These are phyloP conservation scores for Centruroides vittatus DNA, from an alignment of 1,140 invertebrate genomes.

Conservation along the genomic window DNA sequence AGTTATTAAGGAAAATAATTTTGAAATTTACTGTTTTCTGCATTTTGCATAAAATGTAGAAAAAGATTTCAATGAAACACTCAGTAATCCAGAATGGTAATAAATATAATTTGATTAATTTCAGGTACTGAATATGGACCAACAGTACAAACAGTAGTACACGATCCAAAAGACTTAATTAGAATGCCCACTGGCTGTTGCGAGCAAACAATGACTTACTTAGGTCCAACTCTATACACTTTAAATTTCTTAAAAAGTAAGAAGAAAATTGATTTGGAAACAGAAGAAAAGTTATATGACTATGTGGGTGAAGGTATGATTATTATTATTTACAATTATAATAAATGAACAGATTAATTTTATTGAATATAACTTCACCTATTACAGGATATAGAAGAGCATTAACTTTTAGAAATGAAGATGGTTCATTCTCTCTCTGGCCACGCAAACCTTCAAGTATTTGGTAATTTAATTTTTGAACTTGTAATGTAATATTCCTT, in stretches of 20 bases:
- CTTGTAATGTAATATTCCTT: no score
- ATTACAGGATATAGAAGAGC: conserved; percentile 16
- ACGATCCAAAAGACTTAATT: conserved; percentile 23
- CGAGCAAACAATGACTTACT: conserved; percentile 30
- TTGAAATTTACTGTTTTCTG: no score
- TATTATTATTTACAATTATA: no score
- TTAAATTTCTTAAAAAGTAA: conserved; percentile 26
- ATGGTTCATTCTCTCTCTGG: conserved; percentile 28
- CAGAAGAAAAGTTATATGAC: conserved; percentile 22
- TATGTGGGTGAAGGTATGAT: conserved; percentile 13
- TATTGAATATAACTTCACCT: no score
- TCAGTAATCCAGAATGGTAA: no score
- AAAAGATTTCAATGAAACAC: no score
- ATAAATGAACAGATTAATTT: no score
- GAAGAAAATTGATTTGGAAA: conserved; percentile 18
- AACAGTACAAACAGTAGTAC: conserved; percentile 17
- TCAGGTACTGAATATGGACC: conserved; percentile 27
- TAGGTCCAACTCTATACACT: conserved; percentile 29
- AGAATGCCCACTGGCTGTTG: conserved; percentile 28
- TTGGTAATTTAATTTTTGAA: conserved; percentile 18
- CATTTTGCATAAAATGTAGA: no score
- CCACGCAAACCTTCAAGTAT: conserved; percentile 22
- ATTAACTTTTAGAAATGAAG: conserved; percentile 24
- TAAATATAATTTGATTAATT: background rate
- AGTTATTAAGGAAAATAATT: no score